Evolutionary conservation across 2,113 vertebrate genomes (phyloP), one percentile per base, ranked within the genome.

Genomic region (Malurus alboscapulatus): DNA sequence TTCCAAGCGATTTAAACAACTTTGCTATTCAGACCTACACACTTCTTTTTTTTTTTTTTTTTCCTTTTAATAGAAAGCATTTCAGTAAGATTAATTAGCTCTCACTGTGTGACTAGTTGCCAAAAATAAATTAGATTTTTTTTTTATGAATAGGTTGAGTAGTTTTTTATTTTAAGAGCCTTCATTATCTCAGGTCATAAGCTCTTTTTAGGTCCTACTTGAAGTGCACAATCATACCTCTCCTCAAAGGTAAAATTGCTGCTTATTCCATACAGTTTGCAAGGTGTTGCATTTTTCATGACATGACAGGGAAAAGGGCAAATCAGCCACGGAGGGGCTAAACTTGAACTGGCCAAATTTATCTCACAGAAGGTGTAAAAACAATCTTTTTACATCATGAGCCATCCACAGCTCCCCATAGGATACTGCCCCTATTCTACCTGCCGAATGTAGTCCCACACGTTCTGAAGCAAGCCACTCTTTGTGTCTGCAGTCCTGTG

Each of bases 391-490:
- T 65, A 48, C 10, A 58, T 29, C 14, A 29, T 47, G 32, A 83
- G 2, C 32, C 20, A 57, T 27, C 40, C 24, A 26, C 25, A 86
- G 12, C 3, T 59, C 54, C 72, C 27, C 54, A 38, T 26, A 58
- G 36, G 29, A 30, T 38, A 25, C 2, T 73, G 7, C 45, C 45
- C 16, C 8, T 27, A 12, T 40, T 24, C 19, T 27, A 7, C 20
- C 42, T 58, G 34, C 22, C 17, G 84, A 26, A 45, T 34, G 10
- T 10, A 79, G 59, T 17, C 13, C 19, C 12, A 22, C 14, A 11
- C 0, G 0, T 38, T 50, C 30, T 66, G 55, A 83, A 69, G 20
- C 8, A 53, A 86, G 6, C 1, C 24, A 18, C 25, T n/a, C 67
- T 36, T 73, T 59, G 12, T 10, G 10, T 61, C 30, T 8, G 1